A percentile compares a stretch with the other conserved stretches of the same genome.
These are phyloP conservation scores for Conops quadrifasciatus DNA, from an alignment of 2,888 invertebrate species.

Conservation along the genomic window DNA sequence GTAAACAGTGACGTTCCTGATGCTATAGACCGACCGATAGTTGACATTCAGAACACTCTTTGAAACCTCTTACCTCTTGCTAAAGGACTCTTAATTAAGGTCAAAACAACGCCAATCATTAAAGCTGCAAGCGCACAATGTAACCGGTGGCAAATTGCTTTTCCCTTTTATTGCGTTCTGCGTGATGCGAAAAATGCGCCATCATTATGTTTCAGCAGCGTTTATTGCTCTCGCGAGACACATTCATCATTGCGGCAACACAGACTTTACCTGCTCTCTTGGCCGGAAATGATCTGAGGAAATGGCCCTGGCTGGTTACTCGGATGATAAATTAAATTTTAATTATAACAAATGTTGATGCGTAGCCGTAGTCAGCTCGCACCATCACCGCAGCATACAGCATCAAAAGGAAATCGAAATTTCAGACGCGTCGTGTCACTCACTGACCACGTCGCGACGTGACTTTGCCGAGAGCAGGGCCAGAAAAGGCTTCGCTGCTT, in stretches of 20 bases:
- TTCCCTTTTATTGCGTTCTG: too few species aligned
- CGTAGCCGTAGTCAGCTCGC: too few species aligned
- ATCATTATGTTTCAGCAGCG: conserved; percentile 21
- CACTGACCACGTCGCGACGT: not conserved
- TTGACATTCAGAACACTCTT: too few species aligned
- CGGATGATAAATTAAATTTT: conserved; percentile 2
- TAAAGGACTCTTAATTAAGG: not conserved
- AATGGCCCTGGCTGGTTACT: not conserved
- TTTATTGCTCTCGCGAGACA: conserved; percentile 16
- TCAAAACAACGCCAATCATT: conserved; percentile 1
- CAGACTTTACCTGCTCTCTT: not conserved
- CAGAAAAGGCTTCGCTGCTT: not conserved
- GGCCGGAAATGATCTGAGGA: not conserved
- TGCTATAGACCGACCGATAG: not conserved
- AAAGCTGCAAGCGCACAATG: conserved; percentile 6
- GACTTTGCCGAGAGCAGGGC: too few species aligned
- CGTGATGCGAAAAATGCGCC: conserved; percentile 16
- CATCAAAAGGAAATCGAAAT: not conserved
- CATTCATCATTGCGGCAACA: conserved; percentile 14
- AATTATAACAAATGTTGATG: conserved; percentile 7
- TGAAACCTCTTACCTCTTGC: too few species aligned
- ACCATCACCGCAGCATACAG: not conserved
- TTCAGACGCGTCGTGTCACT: not conserved
- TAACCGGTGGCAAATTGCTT: conserved; percentile 8
- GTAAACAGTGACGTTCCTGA: too few species aligned